Base-by-base conservation (phyloP, 1,140 invertebrate species). In the Dryas iulia region DNA sequence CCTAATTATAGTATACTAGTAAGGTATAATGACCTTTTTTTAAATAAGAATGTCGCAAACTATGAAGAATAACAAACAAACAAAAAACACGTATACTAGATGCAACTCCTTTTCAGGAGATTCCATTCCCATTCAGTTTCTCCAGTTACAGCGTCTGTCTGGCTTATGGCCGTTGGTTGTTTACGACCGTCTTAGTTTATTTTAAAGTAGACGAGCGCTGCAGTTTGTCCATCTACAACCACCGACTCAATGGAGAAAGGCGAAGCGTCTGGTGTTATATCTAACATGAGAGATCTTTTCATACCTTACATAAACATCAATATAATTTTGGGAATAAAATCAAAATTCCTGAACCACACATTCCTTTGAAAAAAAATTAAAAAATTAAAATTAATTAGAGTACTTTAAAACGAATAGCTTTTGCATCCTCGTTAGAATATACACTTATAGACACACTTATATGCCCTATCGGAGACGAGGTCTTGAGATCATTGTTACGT, bases 111-210 rank as follows among this genome's bases (percentile, higher is more conserved):
- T 59, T 59, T 54, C 63, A 66, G 67, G 59, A 64, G 63, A 67
- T 67, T 61, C 33, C 62, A 54, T 66, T 77, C 58, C 30, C 66
- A 61, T 71, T 57, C 65, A 64, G 65, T 66, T 74, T 64, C 69
- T 71, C 59, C 57, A 66, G 70, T 80, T 74, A 74, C 71, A 64
- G 64, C 74, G 73, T 77, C 58, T 75, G 73, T 64, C 70, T 70
- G 70, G 33, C 73, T 77, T 79, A 79, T 69, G 66, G 69, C 69
- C 69, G 63, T 30, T 64, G 67, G 67, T 63, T 72, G 69, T 80
- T 80, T 76, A 80, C 66, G 76, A 76, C 18, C 69, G 66, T 65
- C 56, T 59, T 56, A 54, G 70, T 71, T 80, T 78, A 80, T 76
- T 80, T 80, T 71, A 67, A 60, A 72, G 56, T 69, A 63, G 39